Conservation (phyloP, 2,113 vertebrate species). For the Heptranchias perlo region DNA sequence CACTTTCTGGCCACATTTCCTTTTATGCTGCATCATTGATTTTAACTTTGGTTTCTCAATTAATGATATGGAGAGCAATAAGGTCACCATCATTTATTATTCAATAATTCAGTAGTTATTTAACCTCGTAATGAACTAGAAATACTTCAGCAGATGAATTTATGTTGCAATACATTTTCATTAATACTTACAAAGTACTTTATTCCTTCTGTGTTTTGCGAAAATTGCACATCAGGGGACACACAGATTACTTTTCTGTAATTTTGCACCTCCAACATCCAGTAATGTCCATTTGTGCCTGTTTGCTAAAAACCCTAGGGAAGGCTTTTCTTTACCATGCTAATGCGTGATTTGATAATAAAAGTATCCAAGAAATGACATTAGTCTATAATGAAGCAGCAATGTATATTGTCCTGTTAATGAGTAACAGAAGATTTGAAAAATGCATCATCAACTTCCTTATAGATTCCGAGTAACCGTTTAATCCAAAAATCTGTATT, state of each 20-base stretch:
- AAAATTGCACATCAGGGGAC: not conserved
- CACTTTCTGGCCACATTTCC: not conserved
- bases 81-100: conserved; percentile 17
- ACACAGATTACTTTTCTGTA: not conserved
- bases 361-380: not conserved
- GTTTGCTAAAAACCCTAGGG: not conserved
- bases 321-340: not conserved
- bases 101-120: conserved; percentile 22
- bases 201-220: conserved; percentile 8
- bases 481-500: not conserved
- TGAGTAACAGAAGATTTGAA: not conserved
- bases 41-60: conserved; percentile 31
- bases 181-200: conserved; percentile 12
- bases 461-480: not conserved
- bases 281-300: not conserved
- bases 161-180: not conserved
- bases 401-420: not conserved
- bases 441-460: not conserved
- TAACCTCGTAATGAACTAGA: conserved; percentile 25
- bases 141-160: conserved; percentile 14
- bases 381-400: not conserved
- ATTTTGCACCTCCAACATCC: conserved; percentile 26
- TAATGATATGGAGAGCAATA: not conserved
- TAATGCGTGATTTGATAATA: not conserved
- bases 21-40: conserved; percentile 10